Evolutionary conservation across 2,113 vertebrate species (phyloP).

Genomic region (Passer domesticus): DNA sequence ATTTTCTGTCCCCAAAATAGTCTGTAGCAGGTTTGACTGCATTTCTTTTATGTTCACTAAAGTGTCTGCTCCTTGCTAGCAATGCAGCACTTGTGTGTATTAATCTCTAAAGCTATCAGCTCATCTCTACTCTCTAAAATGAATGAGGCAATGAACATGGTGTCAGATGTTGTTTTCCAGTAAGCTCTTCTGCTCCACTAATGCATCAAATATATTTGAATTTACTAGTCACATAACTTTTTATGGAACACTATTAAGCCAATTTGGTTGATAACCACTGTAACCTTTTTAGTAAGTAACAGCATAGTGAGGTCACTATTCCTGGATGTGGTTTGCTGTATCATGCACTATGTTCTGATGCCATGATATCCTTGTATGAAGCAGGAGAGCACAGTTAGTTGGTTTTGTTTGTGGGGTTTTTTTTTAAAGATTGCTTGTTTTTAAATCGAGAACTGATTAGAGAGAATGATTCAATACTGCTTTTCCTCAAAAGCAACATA

Average conservation of each 20-base stretch:
- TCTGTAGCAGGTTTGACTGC: background rate
- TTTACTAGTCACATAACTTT: constrained; percentile 59
- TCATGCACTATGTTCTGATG: background rate
- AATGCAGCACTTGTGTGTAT: background rate
- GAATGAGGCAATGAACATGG: constrained; percentile 36
- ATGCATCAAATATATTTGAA: constrained; percentile 59
- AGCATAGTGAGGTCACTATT: constrained; percentile 48
- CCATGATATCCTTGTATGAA: background rate
- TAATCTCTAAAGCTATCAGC: constrained; percentile 9
- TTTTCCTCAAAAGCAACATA: constrained; percentile 43
- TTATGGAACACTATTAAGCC: constrained; percentile 52
- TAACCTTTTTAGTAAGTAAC: constrained; percentile 47
- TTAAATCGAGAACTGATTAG: constrained; percentile 7
- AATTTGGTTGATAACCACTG: constrained; percentile 35
- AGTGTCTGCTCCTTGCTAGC: background rate
- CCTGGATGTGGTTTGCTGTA: constrained; percentile 38
- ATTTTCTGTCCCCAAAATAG: background rate
- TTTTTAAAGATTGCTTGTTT: constrained; percentile 8
- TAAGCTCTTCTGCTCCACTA: constrained; percentile 56
- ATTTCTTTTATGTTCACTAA: background rate
- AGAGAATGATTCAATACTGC: constrained; percentile 41
- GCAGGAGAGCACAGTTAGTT: background rate
- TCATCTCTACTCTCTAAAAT: constrained; percentile 18
- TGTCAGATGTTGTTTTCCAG: constrained; percentile 43
- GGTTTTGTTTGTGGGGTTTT: background rate